Evolutionary conservation across 2,888 invertebrate species (phyloP), one percentile per base, ranked within the genome.

Genomic region (Argynnis bischoffii): DNA sequence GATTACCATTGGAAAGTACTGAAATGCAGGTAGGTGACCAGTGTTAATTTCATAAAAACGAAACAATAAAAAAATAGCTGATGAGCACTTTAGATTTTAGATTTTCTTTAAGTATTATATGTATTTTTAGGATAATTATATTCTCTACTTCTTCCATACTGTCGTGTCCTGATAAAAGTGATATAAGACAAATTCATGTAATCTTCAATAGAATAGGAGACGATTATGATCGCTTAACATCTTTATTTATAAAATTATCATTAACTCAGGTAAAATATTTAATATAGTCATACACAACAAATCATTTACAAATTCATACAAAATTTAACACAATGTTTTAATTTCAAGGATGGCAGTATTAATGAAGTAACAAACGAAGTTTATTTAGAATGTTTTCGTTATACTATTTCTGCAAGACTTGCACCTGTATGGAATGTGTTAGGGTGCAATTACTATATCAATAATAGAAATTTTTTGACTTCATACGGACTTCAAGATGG

Each of bases 1-100:
- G 81, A 91, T 76, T 88, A 82, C 70, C 92, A 92, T 72, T 92
- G 92, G 92, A 92, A 91, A 86, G 85, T 90, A 75, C 78, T 92
- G 8, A 92, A 91, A 78, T 92, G 92, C 86, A 86, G 91, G 92
- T 88, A 69, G 66, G 88, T 51, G 26, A 84, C 63, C 60, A 41
- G 35, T 11, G 1, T 11, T 11, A 64, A 6, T 55, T 35, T 31
- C 1, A 26, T n/a, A 11, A 26, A 59, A 11, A n/a, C 13, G 47
- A 26, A n/a, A 1, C 3, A 56, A 55, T 31, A 55, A 11, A 13
- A 26, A 35, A 35, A 35, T 35, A 6, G 1, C 35, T 41, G 35
- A 41, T 41, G 35, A 41, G 8, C 11, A 41, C 35, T 41, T 41
- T 1, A n/a, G n/a, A n/a, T n/a, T 11, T 8, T 51, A 16, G 16